A percentile compares a stretch with the other conserved stretches of the same genome.
Evolutionary conservation across 1,140 invertebrate species (phyloP).

Genomic region (Habropoda laboriosa): DNA sequence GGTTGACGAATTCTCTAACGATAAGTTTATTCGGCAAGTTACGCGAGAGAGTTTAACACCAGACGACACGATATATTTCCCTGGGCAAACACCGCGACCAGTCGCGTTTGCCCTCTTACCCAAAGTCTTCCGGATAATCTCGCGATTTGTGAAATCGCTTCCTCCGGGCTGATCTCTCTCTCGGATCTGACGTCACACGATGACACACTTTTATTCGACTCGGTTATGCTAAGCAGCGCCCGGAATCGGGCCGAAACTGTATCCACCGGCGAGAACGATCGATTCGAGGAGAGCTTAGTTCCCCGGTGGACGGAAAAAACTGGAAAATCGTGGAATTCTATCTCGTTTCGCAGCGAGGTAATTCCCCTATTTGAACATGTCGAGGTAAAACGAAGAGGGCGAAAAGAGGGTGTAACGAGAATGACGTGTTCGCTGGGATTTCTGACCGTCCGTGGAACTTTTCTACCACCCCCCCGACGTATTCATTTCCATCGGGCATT

Average conservation of each 20-base stretch:
- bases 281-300: not conserved
- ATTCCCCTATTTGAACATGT: not conserved
- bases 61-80: slow-evolving; percentile 37
- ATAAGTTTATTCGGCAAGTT: slow-evolving; percentile 72
- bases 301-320: not conserved
- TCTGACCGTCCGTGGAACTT: not conserved
- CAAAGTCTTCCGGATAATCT: slow-evolving; percentile 27
- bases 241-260: no score
- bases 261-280: slow-evolving; percentile 3
- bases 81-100: slow-evolving; percentile 17
- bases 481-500: not conserved
- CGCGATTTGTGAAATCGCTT: slow-evolving; percentile 47
- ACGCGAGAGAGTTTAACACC: no score
- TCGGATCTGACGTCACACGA: slow-evolving; percentile 29
- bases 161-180: slow-evolving; percentile 37
- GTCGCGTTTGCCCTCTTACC: not conserved
- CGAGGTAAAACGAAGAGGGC: not conserved
- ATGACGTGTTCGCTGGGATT: not conserved
- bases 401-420: not conserved
- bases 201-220: slow-evolving; percentile 11
- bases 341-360: not conserved
- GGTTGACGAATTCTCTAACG: slow-evolving; percentile 70
- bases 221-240: slow-evolving; percentile 12
- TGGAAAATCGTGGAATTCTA: not conserved
- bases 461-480: not conserved